Evolutionary conservation across 92 coral and sea anemone genomes (phyloP), one percentile per base, ranked within the genome.

Genomic region (Ricordea florida): DNA sequence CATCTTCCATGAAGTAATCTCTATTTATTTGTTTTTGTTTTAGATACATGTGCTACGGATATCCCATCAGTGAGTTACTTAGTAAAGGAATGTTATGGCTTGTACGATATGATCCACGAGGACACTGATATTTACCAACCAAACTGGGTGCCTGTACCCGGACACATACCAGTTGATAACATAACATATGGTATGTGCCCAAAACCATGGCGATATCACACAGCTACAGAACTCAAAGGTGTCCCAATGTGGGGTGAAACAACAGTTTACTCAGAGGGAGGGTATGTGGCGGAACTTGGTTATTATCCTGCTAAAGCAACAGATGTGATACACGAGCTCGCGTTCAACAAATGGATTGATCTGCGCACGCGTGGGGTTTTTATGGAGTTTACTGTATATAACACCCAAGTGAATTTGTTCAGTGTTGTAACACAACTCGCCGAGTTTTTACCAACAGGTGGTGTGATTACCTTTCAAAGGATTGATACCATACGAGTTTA

Each of bases 201-300:
- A 8, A 64, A 63, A 22, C 94, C 90, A 21, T 89, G 94, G 94
- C 75, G 94, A 31, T 65, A 80, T 53, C 91, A 85, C 42, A 57
- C 80, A 24, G 88, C 83, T 10, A 40, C 57, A 4, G 56, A 79
- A 13, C 66, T 89, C 18, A 83, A 81, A 51, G 88, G 91, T 1
- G 65, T 89, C 21, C 85, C 94, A 13, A 60, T 82, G 58, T 89
- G 94, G 94, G 94, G 90, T 0, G 56, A 38, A 51, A 76, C 81
- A 34, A 77, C 83, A 14, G 1, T 75, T 5, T 89, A 89, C 83
- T 49, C 91, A 16, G 94, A 91, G 81, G 94, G 94, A 72, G 94
- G 94, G 37, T 89, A 89, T 49, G 94, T 89, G 72, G 94, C 91
- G 68, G 94, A 89, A 15, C 91, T 89, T 69, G 94, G 94, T 32